Evolutionary conservation across 2,888 invertebrate species (phyloP).

Genomic region (Philaethria dido): DNA sequence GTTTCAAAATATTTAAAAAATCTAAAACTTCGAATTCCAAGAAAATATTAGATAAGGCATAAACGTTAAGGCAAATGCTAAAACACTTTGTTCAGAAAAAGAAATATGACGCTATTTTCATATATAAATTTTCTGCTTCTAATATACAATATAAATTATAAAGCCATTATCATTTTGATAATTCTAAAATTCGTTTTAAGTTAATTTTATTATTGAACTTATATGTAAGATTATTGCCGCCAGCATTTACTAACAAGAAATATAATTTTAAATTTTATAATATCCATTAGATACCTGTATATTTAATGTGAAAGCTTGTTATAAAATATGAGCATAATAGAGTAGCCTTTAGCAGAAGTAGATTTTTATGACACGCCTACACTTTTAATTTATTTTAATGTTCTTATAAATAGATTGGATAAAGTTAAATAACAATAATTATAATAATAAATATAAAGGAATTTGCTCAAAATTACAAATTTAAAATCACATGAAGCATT

Average conservation of each 20-base stretch:
- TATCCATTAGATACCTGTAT: slow-evolving; percentile 26
- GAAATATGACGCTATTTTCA: too few species aligned
- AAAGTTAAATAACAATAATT: slow-evolving; percentile 8
- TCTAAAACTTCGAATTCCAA: too few species aligned
- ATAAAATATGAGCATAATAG: slow-evolving; percentile 31
- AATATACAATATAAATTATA: not conserved
- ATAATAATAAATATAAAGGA: slow-evolving; percentile 1
- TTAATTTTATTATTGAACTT: slow-evolving; percentile 10
- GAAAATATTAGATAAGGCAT: too few species aligned
- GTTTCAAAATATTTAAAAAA: too few species aligned
- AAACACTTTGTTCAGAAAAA: too few species aligned
- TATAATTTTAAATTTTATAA: slow-evolving; percentile 18
- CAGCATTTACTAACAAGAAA: slow-evolving; percentile 13
- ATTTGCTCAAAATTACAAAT: not conserved
- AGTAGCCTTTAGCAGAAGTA: slow-evolving; percentile 27
- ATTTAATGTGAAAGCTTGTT: slow-evolving; percentile 31
- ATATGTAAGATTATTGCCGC: not conserved
- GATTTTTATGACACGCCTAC: slow-evolving; percentile 34
- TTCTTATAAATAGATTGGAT: slow-evolving; percentile 15
- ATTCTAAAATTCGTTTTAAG: not conserved
- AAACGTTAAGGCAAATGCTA: too few species aligned
- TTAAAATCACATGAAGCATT: not conserved
- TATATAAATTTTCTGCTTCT: not conserved
- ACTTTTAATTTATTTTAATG: slow-evolving; percentile 27
- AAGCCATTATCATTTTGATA: not conserved